Evolutionary conservation across 2,888 invertebrate species (phyloP).

Genomic region (Suillia variegata): DNA sequence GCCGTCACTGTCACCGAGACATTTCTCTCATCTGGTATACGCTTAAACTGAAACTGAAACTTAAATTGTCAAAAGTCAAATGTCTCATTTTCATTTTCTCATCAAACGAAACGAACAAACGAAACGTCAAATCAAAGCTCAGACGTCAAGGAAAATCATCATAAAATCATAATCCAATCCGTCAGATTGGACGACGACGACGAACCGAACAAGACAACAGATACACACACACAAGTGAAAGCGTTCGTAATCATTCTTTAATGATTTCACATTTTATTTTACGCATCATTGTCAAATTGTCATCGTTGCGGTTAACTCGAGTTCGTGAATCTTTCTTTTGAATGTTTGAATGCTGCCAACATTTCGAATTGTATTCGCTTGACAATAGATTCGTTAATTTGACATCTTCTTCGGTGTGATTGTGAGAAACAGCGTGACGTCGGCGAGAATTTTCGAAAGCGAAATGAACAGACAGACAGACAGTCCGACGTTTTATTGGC

Average conservation of each 20-base stretch:
- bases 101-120: too few relatives aligned
- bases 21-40: too few relatives aligned
- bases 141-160: neutral
- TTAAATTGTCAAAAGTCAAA: neutral
- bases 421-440: too few relatives aligned
- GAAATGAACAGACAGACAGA: neutral
- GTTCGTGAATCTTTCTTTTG: neutral
- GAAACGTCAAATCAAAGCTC: conserved; percentile 12
- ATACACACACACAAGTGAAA: conserved; percentile 22
- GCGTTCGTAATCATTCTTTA: conserved; percentile 21
- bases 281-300: neutral
- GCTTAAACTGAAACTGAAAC: too few relatives aligned
- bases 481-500: conserved; percentile 6
- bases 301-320: neutral
- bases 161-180: conserved; percentile 16
- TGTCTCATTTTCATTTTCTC: conserved; percentile 12
- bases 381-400: neutral
- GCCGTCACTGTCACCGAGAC: neutral
- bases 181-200: too few relatives aligned
- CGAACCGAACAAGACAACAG: too few relatives aligned
- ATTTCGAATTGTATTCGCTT: neutral
- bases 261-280: conserved; percentile 3
- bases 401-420: neutral
- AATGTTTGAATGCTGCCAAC: neutral
- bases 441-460: too few relatives aligned